Base-by-base conservation (phyloP, 23 tunicate species). In the Phallusia fumigata region DNA sequence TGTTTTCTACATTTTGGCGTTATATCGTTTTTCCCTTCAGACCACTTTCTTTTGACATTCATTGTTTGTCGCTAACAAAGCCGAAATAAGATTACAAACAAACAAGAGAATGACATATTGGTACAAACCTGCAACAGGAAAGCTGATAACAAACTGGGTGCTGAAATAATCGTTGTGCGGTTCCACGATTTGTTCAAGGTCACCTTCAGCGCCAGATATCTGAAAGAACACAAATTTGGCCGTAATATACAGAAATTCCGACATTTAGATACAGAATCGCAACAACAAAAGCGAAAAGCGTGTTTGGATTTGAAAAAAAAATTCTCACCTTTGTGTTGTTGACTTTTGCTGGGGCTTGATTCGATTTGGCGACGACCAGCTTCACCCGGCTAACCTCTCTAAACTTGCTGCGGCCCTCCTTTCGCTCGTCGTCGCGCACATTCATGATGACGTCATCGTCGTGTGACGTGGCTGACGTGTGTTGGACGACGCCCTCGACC, bases 111-210 rank as follows among this genome's bases (percentile, higher is more conserved):
- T 75, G 5, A 2, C 79, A 75, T 2, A 31, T 75, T 19, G 36
- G 6, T 22, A 13, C 82, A 72, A 35, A 94, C 98, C 98, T 52
- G 86, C 19, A 0, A 73, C 64, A 16, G 91, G 86, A 72, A 94
- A 88, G 53, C 74, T 73, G 32, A 94, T 73, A 10, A 94, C 84
- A 51, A 94, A 89, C 74, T 94, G 98, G 12, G 87, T 82, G 77
- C 87, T 85, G 80, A 94, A 94, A 65, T 94, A 94, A 65, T 94
- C 93, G 74, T 94, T 86, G 69, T 85, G 98, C 10, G 98, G 94
- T 32, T 89, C 86, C 18, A 89, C 93, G 8, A 80, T 88, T 75
- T 89, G 90, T 51, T 88, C 98, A 49, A 94, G 75, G 19, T 33
- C 69, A 24, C 69, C 28, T 1, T 58, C 69, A 21, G 69, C 8